Conservation (phyloP, 2,113 vertebrate species). For the Indicator indicator region DNA sequence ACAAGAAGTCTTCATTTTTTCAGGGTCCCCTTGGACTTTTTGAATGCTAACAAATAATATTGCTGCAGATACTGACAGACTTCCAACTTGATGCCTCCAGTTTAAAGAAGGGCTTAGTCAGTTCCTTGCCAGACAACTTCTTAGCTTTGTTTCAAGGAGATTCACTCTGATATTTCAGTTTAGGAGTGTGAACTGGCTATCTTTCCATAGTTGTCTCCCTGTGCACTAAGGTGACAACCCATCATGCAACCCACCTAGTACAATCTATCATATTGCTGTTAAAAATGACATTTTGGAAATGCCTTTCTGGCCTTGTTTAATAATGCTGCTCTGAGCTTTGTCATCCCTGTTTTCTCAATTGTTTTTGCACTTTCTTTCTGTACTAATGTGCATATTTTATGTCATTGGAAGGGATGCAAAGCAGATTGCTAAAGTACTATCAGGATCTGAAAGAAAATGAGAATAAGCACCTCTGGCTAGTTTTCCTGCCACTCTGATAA, state of each 20-base stretch:
- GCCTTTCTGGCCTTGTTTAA: neutral
- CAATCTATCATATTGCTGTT: rapidly evolving
- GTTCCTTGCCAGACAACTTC: neutral
- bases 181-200: neutral
- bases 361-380: neutral
- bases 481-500: neutral
- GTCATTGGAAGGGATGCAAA: neutral
- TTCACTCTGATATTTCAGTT: neutral
- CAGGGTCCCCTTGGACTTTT: neutral
- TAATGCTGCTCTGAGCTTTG: neutral
- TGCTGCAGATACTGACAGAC: neutral
- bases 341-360: neutral
- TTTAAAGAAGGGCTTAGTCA: neutral
- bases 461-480: neutral
- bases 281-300: neutral
- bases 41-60: neutral
- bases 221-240: neutral
- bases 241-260: no score
- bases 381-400: neutral
- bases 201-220: neutral
- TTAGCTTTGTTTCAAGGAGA: neutral
- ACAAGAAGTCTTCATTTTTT: neutral
- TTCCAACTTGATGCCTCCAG: neutral
- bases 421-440: no score
- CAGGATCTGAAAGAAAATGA: neutral